These are phyloP conservation scores for Oncorhynchus kisutch DNA, from an alignment of 2,113 vertebrate genomes.

Conservation along the genomic window DNA sequence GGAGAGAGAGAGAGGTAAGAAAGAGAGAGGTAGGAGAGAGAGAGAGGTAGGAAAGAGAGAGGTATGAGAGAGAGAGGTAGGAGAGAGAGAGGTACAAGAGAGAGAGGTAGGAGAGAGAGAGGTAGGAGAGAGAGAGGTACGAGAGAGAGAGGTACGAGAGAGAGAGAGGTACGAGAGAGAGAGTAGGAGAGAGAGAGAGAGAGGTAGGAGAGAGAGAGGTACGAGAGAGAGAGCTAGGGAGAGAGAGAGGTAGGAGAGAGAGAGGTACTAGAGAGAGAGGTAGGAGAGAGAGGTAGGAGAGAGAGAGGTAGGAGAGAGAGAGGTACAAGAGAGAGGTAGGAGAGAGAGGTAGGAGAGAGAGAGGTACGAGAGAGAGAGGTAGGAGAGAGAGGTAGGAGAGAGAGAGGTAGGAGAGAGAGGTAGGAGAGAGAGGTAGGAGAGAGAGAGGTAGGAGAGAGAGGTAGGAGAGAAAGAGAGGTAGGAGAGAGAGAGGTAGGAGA, in stretches of 20 bases:
- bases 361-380: too few species aligned
- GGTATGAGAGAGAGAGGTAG: neutral
- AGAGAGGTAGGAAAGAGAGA: neutral
- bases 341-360: neutral
- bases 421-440: neutral
- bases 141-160: neutral
- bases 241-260: neutral
- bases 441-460: neutral
- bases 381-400: constrained; percentile 4
- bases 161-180: neutral
- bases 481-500: too few species aligned
- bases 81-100: neutral
- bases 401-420: neutral
- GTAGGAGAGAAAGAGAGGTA: too few species aligned
- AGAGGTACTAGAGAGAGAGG: neutral
- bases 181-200: neutral
- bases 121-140: neutral
- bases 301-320: neutral
- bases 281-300: neutral
- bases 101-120: neutral
- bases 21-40: too few species aligned
- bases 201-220: too few species aligned
- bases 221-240: neutral
- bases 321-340: neutral
- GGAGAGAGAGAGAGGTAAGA: neutral